Evolutionary conservation across 2,797 vertebrate genomes (phyloP).

Genomic region (Sebastes cheni): DNA sequence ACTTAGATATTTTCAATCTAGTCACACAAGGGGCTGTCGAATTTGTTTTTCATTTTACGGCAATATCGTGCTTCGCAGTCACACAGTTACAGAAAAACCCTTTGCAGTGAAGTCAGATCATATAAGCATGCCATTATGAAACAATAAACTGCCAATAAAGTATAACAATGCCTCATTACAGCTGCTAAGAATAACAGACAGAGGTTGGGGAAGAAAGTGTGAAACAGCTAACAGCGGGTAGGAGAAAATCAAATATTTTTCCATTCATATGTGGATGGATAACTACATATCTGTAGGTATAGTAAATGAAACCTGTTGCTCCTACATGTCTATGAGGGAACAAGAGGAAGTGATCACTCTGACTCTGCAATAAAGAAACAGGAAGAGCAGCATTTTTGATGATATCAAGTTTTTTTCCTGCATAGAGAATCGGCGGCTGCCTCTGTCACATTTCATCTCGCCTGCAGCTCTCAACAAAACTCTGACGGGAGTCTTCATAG

Average conservation of each 20-base stretch:
- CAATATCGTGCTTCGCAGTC: not conserved
- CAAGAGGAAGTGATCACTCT: slow-evolving; percentile 13
- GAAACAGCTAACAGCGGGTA: not conserved
- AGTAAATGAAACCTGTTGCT: not conserved
- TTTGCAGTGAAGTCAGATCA: not conserved
- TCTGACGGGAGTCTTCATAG: no score
- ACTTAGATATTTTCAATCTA: not conserved
- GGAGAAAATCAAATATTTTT: not conserved
- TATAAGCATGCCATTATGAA: not conserved
- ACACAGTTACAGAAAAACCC: not conserved
- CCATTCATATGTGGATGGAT: not conserved
- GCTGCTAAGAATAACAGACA: not conserved
- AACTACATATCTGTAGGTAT: not conserved
- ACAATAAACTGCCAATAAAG: not conserved
- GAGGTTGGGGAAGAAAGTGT: not conserved
- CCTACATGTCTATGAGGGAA: not conserved
- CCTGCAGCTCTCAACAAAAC: no score
- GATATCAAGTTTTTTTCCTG: not conserved
- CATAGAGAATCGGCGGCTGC: no score
- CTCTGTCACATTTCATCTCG: no score
- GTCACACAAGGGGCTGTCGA: no score
- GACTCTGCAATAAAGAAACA: slow-evolving; percentile 1
- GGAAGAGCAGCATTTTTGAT: not conserved
- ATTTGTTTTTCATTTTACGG: not conserved
- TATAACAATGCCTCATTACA: not conserved